Percentiles rank a stretch among this genome's conserved stretches.
Evolutionary conservation across 2,888 invertebrate genomes (phyloP).

Genomic region (Chloroclysta siterata): DNA sequence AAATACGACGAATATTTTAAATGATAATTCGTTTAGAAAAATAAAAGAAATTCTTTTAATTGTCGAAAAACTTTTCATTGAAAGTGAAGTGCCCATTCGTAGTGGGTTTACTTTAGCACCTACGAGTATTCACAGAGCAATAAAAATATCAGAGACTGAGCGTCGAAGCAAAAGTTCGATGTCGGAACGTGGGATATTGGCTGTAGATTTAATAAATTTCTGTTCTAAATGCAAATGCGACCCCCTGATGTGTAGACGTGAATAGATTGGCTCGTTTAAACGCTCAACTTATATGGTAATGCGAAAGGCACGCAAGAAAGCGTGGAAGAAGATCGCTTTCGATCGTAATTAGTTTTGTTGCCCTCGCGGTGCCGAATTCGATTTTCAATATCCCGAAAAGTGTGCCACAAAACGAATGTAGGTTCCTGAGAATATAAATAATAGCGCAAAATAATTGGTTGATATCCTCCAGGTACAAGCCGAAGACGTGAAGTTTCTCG

Average conservation of each 20-base stretch:
- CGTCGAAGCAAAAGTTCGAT: conserved; percentile 79
- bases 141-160: conserved; percentile 70
- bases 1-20: conserved; percentile 34
- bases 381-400: conserved; percentile 58
- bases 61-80: conserved; percentile 23
- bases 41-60: conserved; percentile 22
- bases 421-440: conserved; percentile 31
- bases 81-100: conserved; percentile 20
- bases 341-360: conserved; percentile 84
- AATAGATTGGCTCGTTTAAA: conserved; percentile 85
- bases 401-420: conserved; percentile 28
- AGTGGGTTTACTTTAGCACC: conserved; percentile 46
- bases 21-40: conserved; percentile 31
- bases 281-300: conserved; percentile 85
- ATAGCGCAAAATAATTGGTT: neutral
- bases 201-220: conserved; percentile 86
- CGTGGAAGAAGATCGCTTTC: conserved; percentile 80
- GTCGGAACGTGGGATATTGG: conserved; percentile 82
- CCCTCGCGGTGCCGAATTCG: conserved; percentile 70
- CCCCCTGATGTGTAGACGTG: conserved; percentile 85
- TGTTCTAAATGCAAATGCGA: conserved; percentile 85
- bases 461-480: neutral
- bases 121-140: conserved; percentile 65
- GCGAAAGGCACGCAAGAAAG: conserved; percentile 84
- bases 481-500: neutral